Evolutionary conservation across 2,113 vertebrate genomes (phyloP).

Genomic region (Phylloscopus trochilus): DNA sequence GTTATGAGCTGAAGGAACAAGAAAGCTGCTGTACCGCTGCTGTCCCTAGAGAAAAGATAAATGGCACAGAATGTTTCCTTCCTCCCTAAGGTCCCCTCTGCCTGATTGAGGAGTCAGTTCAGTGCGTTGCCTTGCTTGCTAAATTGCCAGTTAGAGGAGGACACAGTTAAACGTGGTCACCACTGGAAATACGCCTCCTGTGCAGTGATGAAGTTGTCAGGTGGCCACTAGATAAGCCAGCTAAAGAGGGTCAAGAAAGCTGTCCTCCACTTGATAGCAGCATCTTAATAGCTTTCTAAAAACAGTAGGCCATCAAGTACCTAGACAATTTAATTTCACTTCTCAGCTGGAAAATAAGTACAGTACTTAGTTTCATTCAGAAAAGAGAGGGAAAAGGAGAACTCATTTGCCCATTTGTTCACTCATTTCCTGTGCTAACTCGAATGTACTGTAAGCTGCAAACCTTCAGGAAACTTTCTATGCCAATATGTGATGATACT

Average conservation of each 20-base stretch:
- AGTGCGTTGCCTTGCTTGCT: neutral
- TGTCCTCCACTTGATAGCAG: constrained; percentile 19
- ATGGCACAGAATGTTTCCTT: neutral
- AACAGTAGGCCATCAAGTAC: constrained; percentile 60
- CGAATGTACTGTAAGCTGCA: neutral
- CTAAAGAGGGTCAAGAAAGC: constrained; percentile 62
- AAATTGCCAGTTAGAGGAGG: constrained; percentile 39
- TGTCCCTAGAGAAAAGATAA: neutral
- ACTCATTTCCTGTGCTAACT: neutral
- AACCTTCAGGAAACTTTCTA: neutral
- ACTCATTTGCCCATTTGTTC: neutral
- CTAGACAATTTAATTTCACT: constrained; percentile 65
- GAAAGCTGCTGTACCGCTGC: neutral
- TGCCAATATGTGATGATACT: neutral
- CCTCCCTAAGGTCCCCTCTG: neutral
- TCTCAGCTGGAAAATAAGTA: constrained; percentile 65
- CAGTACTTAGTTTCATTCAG: constrained; percentile 42
- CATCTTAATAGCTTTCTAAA: constrained; percentile 64
- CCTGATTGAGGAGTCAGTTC: neutral
- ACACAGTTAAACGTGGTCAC: neutral
- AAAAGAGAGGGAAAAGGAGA: constrained; percentile 1
- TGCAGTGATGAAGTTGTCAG: neutral
- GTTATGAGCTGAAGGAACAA: neutral
- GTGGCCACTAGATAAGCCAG: constrained; percentile 44
- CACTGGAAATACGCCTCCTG: neutral